A percentile compares a stretch with the other conserved stretches of the same genome.
phyloP scores from a whole-genome alignment of 2,888 invertebrate genomes.

The Rotaria sp. region DNA sequence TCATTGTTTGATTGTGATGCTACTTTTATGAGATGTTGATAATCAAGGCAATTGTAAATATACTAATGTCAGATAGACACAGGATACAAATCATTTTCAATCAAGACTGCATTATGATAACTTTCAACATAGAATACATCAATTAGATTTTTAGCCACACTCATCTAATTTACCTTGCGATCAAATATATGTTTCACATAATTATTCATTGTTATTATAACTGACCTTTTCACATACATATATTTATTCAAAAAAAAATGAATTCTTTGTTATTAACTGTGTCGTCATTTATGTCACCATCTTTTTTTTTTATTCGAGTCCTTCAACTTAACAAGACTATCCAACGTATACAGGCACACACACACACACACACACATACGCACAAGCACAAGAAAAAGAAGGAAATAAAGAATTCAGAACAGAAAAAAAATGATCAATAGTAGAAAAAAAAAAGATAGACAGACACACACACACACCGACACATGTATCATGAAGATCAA shows the following conservation, averaged over 20 bases:
- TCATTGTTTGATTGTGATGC: not conserved
- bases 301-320: not conserved
- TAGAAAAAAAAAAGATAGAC: not conserved
- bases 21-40: not conserved
- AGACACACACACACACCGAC: not conserved
- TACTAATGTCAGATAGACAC: not conserved
- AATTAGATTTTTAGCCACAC: not conserved
- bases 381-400: not conserved
- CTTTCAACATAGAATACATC: not conserved
- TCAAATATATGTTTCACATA: not conserved
- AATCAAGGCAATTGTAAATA: not conserved
- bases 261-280: not conserved
- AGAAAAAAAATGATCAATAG: not conserved
- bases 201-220: not conserved
- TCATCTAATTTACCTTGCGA: not conserved
- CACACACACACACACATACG: not conserved
- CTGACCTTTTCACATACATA: not conserved
- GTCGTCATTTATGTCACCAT: not conserved
- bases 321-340: not conserved
- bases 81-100: not conserved
- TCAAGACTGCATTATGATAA: not conserved
- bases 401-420: slow-evolving; percentile 13
- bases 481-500: not conserved
- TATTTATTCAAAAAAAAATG: not conserved
- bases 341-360: not conserved